phyloP scores from a whole-genome alignment of 2,797 vertebrate genomes.

The Betta splendens region DNA sequence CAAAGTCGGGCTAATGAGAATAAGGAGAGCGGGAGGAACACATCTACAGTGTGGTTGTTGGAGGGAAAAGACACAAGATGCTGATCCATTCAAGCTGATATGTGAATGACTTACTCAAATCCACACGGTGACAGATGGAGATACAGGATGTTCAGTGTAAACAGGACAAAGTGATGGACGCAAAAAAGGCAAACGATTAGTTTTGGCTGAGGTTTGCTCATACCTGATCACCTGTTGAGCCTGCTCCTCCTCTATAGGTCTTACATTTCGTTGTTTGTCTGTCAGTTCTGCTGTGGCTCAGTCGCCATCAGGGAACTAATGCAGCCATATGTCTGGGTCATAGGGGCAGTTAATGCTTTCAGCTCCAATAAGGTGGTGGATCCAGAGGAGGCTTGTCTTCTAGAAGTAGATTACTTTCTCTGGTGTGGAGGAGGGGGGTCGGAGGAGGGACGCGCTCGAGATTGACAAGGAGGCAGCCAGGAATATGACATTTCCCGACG shows the following conservation, averaged over 20 bases:
- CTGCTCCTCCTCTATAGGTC: neutral
- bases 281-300: conserved; percentile 8
- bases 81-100: conserved; percentile 2
- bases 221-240: conserved; percentile 1
- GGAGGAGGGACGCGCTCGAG: conserved; percentile 3
- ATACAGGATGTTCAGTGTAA: neutral
- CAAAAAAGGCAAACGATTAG: neutral
- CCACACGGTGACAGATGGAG: neutral
- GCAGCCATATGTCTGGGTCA: conserved; percentile 19
- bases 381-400: conserved; percentile 5
- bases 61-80: neutral
- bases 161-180: neutral
- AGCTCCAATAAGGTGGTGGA: conserved; percentile 31
- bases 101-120: conserved; percentile 8
- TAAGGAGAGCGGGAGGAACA: neutral
- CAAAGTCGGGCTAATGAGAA: neutral
- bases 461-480: conserved; percentile 8
- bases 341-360: conserved; percentile 27
- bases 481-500: conserved; percentile 11
- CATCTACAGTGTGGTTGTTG: neutral
- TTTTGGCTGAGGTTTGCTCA: neutral
- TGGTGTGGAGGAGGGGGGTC: neutral
- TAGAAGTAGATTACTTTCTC: conserved; percentile 14
- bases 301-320: conserved; percentile 7
- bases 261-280: conserved; percentile 2